Evolutionary conservation across 2,113 vertebrate species (phyloP).

Genomic region (Podarcis raffonei): DNA sequence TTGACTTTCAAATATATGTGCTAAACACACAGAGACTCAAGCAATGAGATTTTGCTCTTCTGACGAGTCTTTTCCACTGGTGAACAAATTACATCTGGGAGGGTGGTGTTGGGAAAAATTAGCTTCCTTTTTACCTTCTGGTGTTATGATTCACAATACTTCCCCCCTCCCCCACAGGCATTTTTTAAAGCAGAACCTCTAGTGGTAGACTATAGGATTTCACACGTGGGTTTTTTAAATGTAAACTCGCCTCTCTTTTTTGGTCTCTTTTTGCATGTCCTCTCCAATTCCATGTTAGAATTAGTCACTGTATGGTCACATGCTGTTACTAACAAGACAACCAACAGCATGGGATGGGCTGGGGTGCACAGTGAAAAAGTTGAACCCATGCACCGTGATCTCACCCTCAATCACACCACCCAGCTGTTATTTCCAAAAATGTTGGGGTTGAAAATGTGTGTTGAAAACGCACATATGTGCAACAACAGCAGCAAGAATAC

Average conservation of each 20-base stretch:
- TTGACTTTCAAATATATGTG: too few relatives aligned
- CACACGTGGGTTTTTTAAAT: not conserved
- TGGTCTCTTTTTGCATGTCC: too few relatives aligned
- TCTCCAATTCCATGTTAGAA: not conserved
- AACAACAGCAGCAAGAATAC: too few relatives aligned
- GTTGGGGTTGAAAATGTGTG: not conserved
- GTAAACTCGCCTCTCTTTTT: not conserved
- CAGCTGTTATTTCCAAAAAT: not conserved
- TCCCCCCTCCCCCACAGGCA: not conserved
- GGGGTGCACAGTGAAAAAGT: not conserved
- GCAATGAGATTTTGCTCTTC: constrained; percentile 31
- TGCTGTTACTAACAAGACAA: not conserved
- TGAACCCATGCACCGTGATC: not conserved
- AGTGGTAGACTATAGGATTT: not conserved
- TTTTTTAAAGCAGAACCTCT: not conserved
- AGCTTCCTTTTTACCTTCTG: constrained; percentile 22
- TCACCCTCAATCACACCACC: not conserved
- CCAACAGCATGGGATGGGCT: not conserved
- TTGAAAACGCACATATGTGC: not conserved
- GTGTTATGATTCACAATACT: constrained; percentile 16
- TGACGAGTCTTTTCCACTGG: constrained; percentile 60
- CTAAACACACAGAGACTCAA: not conserved
- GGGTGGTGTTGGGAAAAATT: not conserved
- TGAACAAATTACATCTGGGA: not conserved
- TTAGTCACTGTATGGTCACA: not conserved